Evolutionary conservation across 2,888 invertebrate genomes (phyloP).

Genomic region (Apocheima hispidaria): DNA sequence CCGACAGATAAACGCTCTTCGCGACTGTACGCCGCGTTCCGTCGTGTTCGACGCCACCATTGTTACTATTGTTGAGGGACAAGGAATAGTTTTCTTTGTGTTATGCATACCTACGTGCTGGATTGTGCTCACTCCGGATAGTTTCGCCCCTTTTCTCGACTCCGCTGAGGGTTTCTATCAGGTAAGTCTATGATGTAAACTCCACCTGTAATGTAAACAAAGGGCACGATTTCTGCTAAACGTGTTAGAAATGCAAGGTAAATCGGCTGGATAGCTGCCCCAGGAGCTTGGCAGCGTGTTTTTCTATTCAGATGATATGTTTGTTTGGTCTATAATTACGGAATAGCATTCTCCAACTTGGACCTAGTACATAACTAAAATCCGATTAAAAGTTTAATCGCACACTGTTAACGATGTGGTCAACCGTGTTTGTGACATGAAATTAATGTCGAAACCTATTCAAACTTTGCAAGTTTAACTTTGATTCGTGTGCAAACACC

Average conservation of each 20-base stretch:
- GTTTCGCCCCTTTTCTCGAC: slow-evolving; percentile 51
- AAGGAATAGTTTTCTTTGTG: slow-evolving; percentile 62
- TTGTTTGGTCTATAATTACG: neutral
- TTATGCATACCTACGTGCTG: slow-evolving; percentile 56
- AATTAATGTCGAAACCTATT: slow-evolving; percentile 44
- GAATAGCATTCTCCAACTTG: neutral
- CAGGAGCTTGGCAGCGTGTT: slow-evolving; percentile 47
- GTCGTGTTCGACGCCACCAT: slow-evolving; percentile 55
- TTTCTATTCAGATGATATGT: slow-evolving; percentile 1
- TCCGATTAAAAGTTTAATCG: slow-evolving; percentile 28
- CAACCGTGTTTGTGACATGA: slow-evolving; percentile 40
- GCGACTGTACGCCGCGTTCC: slow-evolving; percentile 57
- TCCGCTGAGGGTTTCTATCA: slow-evolving; percentile 56
- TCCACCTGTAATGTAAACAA: slow-evolving; percentile 66
- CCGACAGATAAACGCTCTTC: slow-evolving; percentile 68
- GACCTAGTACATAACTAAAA: neutral
- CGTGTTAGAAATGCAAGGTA: slow-evolving; percentile 48
- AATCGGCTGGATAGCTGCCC: slow-evolving; percentile 47
- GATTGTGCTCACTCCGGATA: slow-evolving; percentile 62
- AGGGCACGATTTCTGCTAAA: slow-evolving; percentile 56
- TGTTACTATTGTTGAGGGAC: slow-evolving; percentile 60
- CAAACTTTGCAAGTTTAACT: slow-evolving; percentile 49
- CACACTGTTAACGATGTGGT: slow-evolving; percentile 34
- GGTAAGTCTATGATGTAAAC: slow-evolving; percentile 63
- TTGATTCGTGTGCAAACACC: slow-evolving; percentile 41